These are phyloP conservation scores for Patella ulyssiponensis DNA, from an alignment of 2,888 invertebrate genomes.

Conservation along the genomic window DNA sequence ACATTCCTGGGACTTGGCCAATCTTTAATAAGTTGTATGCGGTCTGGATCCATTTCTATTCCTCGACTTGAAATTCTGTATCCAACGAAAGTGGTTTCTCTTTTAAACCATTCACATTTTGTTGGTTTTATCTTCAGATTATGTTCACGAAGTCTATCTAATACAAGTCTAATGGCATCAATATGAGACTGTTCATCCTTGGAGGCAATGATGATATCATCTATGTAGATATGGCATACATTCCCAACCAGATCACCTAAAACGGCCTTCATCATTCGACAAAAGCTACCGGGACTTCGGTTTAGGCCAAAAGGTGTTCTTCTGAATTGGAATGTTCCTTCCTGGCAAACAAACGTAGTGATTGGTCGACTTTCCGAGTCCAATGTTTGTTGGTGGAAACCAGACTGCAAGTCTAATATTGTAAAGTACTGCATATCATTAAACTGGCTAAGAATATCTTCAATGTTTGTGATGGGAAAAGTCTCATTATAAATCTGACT, in stretches of 20 bases:
- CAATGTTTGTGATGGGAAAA: background rate
- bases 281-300: background rate
- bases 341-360: background rate
- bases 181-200: background rate
- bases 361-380: background rate
- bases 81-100: background rate
- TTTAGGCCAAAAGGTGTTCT: background rate
- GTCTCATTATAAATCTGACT: background rate
- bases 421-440: background rate
- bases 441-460: background rate
- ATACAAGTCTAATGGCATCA: background rate
- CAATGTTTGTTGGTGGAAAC: background rate
- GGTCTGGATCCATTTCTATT: background rate
- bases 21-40: background rate
- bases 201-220: background rate
- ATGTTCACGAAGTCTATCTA: background rate
- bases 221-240: background rate
- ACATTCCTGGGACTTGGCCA: background rate
- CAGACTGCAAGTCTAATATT: background rate
- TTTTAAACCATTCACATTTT: background rate
- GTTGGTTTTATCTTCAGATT: background rate
- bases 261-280: background rate
- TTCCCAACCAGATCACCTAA: background rate
- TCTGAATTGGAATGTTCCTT: background rate
- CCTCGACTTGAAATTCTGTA: background rate